Conservation (phyloP, 2,113 vertebrate species). For the Opisthocomus hoazin region DNA sequence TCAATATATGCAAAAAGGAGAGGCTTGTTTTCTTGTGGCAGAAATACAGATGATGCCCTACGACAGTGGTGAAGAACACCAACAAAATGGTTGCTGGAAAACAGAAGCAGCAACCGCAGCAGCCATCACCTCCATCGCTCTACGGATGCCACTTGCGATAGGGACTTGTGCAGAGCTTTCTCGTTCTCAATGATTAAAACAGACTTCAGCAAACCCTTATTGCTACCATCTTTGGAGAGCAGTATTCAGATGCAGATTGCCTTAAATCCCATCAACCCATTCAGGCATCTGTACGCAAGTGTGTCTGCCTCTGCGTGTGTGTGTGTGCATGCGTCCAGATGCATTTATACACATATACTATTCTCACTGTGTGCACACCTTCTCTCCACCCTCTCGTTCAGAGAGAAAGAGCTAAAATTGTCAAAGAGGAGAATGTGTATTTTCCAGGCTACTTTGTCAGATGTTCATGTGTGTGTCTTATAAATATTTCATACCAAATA, state of each 20-base stretch:
- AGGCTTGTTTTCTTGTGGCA: background rate
- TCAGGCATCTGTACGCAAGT: slow-evolving; percentile 57
- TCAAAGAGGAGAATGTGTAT: slow-evolving; percentile 57
- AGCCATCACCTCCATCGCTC: background rate
- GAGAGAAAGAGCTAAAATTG: slow-evolving; percentile 25
- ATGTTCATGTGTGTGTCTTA: slow-evolving; percentile 66
- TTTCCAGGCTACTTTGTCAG: slow-evolving; percentile 71
- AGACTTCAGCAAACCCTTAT: slow-evolving; percentile 72
- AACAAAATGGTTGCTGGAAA: slow-evolving; percentile 35
- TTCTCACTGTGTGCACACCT: background rate
- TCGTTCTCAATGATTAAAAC: slow-evolving; percentile 61
- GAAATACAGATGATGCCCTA: background rate
- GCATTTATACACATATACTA: slow-evolving; percentile 25
- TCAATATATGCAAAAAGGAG: background rate
- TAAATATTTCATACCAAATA: slow-evolving; percentile 87
- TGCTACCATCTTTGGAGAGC: slow-evolving; percentile 68
- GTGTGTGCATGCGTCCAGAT: background rate
- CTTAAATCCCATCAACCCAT: slow-evolving; percentile 81
- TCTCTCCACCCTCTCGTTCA: background rate
- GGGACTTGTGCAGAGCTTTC: slow-evolving; percentile 31
- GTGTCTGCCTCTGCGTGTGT: background rate
- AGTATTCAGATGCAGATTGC: slow-evolving; percentile 93
- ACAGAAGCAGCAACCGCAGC: background rate
- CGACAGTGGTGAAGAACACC: background rate
- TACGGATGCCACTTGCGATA: background rate